phyloP scores from a whole-genome alignment of 53 echinoderm and acorn worm genomes.

The Hippasteria phrygiana region DNA sequence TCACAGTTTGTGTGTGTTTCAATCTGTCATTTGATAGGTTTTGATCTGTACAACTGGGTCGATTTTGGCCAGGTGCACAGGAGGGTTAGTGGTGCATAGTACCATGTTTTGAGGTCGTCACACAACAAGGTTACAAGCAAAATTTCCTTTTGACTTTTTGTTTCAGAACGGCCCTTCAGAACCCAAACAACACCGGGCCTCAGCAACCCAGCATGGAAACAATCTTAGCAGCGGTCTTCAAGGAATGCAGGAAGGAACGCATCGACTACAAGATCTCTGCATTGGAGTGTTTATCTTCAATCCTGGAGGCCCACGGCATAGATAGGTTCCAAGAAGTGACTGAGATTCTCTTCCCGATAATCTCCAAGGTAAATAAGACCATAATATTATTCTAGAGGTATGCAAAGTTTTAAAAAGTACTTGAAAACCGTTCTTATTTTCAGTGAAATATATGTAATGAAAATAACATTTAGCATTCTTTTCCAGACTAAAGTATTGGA shows the following conservation, averaged over 20 bases:
- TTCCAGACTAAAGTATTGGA: too few species aligned
- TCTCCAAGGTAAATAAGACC: conserved; percentile 75
- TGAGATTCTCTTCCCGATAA: conserved; percentile 84
- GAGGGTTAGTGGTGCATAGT: too few species aligned
- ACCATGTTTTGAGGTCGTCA: too few species aligned
- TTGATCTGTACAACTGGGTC: too few species aligned
- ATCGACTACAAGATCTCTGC: conserved; percentile 85
- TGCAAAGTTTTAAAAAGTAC: neutral
- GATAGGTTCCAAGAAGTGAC: conserved; percentile 81
- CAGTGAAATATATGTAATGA: too few species aligned
- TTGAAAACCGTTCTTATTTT: too few species aligned
- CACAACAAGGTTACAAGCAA: too few species aligned
- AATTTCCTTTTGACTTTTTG: too few species aligned
- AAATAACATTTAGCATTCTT: too few species aligned
- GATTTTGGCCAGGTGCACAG: too few species aligned
- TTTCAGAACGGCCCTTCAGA: conserved; percentile 40
- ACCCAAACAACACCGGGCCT: neutral
- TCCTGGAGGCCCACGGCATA: conserved; percentile 78
- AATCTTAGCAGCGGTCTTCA: conserved; percentile 76
- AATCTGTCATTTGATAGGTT: too few species aligned
- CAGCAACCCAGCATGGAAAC: conserved; percentile 85
- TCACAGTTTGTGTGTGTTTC: too few species aligned
- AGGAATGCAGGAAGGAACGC: conserved; percentile 90
- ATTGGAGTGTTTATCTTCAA: conserved; percentile 75
- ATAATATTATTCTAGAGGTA: neutral